Evolutionary conservation across 2,888 invertebrate genomes (phyloP).

Genomic region (Leucozona laternaria): DNA sequence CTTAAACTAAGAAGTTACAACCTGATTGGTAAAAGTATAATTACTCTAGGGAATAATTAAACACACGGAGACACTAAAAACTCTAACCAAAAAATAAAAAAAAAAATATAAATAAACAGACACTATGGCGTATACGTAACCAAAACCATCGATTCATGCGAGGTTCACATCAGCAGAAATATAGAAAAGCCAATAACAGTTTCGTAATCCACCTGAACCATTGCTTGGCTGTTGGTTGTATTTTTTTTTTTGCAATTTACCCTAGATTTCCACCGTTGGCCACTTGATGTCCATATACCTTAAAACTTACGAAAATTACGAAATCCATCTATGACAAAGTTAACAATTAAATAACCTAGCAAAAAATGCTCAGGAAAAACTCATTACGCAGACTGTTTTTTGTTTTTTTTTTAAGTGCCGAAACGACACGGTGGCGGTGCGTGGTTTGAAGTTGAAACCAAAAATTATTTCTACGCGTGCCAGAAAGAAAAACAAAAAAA

Average conservation of each 20-base stretch:
- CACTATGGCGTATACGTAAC: conserved; percentile 28
- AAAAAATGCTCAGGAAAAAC: conserved; percentile 24
- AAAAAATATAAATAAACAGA: background rate
- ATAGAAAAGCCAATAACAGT: conserved; percentile 12
- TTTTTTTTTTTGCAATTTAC: conserved; percentile 2
- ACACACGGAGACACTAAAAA: background rate
- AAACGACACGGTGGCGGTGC: background rate
- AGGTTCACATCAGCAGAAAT: background rate
- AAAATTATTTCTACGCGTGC: background rate
- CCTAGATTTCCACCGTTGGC: conserved; percentile 8
- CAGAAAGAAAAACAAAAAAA: background rate
- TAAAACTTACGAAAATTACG: conserved; percentile 5
- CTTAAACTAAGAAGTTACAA: background rate
- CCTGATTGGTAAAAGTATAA: conserved; percentile 3
- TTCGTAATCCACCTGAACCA: conserved; percentile 20
- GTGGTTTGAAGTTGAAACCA: background rate
- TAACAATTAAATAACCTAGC: conserved; percentile 12
- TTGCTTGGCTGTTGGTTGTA: background rate
- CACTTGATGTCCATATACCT: conserved; percentile 16
- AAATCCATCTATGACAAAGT: conserved; percentile 16
- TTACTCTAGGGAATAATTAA: conserved; percentile 17
- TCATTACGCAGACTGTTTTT: conserved; percentile 5
- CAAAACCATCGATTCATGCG: conserved; percentile 4
- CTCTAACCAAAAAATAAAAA: background rate
- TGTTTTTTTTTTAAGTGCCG: background rate